Evolutionary conservation across 2,888 invertebrate genomes (phyloP), one percentile per base, ranked within the genome.

Genomic region (Nemoura dubitans): DNA sequence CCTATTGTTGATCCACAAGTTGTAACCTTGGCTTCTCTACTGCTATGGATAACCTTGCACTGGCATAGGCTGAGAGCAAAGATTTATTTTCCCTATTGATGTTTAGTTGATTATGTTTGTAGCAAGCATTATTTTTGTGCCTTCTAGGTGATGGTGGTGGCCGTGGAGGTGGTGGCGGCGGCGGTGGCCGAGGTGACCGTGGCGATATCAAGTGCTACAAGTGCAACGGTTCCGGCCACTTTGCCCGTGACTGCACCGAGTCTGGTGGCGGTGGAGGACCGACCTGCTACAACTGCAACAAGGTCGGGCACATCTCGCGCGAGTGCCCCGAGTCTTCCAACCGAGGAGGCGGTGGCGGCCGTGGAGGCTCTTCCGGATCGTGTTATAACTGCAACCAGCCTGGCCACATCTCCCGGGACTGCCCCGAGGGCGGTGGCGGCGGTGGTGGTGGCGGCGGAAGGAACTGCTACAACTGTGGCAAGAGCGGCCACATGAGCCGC

Each of bases 211-310:
- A 98, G 93, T 98, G 98, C 94, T 98, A 97, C 94, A 98, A 98
- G 93, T 98, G 98, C 93, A 98, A 98, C 93, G 96, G 97, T 92
- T 95, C 95, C 90, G 98, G 98, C 87, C 98, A 98, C 92, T 97
- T 97, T 92, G 98, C 98, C 88, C 95, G 98, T 89, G 97, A 97
- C 91, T 98, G 98, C 94, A 97, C 97, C 92, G 98, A 98, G 92
- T 97, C 97, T 90, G 91, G 92, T 76, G 92, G 93, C 28, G 88
- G 88, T 21, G 87, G 88, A 43, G 88, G 87, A 92, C 95, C 97
- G 92, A 96, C 97, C 90, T 98, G 98, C 94, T 98, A 98, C 94
- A 98, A 97, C 93, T 98, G 98, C 94, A 96, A 96, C 93, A 97
- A 97, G 94, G 95, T 96, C 89, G 98, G 98, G 90, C 98, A 98